These are phyloP conservation scores for Reticulitermes speratus DNA, from an alignment of 1,140 invertebrate genomes.

Conservation along the genomic window DNA sequence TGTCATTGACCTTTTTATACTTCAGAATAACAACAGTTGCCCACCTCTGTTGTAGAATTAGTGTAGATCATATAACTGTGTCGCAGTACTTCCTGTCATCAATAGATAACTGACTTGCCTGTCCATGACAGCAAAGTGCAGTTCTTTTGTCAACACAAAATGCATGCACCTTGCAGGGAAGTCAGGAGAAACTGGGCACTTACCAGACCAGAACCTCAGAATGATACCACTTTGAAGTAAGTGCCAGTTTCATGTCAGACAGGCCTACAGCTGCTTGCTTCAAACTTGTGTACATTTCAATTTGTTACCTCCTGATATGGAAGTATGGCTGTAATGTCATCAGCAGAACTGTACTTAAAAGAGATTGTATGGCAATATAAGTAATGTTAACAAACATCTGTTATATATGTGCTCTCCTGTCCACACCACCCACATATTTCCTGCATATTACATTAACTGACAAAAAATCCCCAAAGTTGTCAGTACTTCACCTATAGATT, in stretches of 20 bases:
- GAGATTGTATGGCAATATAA: slow-evolving; percentile 13
- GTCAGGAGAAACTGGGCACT: too few relatives aligned
- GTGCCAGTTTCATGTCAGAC: background rate
- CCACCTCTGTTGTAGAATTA: background rate
- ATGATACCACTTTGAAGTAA: too few relatives aligned
- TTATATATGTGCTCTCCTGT: too few relatives aligned
- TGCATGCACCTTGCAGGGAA: background rate
- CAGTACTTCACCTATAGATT: too few relatives aligned
- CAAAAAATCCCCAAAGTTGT: too few relatives aligned
- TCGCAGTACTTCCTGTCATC: background rate
- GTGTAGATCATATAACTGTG: slow-evolving; percentile 1
- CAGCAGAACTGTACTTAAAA: background rate
- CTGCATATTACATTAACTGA: too few relatives aligned
- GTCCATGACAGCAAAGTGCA: background rate
- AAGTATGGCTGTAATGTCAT: background rate
- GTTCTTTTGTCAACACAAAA: background rate
- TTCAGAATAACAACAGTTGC: background rate
- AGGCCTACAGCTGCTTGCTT: background rate
- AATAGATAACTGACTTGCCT: background rate
- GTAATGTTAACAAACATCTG: background rate
- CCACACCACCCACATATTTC: too few relatives aligned
- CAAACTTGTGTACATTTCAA: background rate
- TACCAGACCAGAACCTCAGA: too few relatives aligned
- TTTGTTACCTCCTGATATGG: background rate
- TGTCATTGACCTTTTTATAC: background rate